A percentile compares a stretch with the other conserved stretches of the same genome.
These are phyloP conservation scores for Cryptomyrus ogoouensis DNA, from an alignment of 2,113 vertebrate genomes.

Conservation along the genomic window DNA sequence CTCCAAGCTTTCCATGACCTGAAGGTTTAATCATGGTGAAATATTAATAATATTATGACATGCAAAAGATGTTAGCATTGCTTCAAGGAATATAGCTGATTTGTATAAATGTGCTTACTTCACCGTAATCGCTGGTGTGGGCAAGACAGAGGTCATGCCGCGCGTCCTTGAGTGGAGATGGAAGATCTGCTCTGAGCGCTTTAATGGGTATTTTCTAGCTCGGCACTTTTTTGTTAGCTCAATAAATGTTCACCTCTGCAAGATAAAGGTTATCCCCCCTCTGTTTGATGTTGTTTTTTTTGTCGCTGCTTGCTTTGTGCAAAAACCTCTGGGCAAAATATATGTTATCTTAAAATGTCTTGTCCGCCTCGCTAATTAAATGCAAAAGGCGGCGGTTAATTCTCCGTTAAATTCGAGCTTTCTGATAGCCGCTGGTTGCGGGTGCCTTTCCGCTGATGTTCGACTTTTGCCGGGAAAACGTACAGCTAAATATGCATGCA, in stretches of 20 bases:
- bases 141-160: neutral
- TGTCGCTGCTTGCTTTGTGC: neutral
- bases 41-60: neutral
- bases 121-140: neutral
- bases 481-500: neutral
- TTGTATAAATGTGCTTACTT: neutral
- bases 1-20: neutral
- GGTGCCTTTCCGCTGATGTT: neutral
- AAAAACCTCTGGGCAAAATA: neutral
- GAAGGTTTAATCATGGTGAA: neutral
- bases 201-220: no score
- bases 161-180: neutral
- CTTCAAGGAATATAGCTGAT: neutral
- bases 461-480: neutral
- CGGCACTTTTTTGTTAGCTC: neutral
- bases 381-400: neutral
- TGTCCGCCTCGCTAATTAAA: neutral
- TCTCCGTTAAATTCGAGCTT: neutral
- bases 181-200: neutral
- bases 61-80: neutral
- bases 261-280: slow-evolving; percentile 1
- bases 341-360: neutral
- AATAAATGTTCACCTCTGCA: slow-evolving; percentile 13
- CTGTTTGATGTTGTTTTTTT: slow-evolving; percentile 1
- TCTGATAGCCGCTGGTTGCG: neutral